Evolutionary conservation across 2,113 vertebrate species (phyloP).

Genomic region (Illadopsis cleaveri): DNA sequence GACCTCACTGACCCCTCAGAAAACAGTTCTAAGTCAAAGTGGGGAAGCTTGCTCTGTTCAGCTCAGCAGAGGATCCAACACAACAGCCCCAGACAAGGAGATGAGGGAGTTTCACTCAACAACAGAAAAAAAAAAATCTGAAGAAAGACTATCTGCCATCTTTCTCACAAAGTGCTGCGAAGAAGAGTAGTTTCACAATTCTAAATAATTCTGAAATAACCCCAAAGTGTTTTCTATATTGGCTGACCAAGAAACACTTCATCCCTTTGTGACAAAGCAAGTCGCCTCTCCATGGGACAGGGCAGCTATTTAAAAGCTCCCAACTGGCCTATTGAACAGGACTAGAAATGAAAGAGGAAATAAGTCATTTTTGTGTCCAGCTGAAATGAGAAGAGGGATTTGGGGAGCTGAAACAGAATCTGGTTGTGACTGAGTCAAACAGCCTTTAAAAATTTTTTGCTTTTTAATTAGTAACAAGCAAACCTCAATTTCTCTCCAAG

Average conservation of each 20-base stretch:
- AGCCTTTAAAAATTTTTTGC: background rate
- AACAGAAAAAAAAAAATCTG: background rate
- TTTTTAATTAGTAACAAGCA: slow-evolving; percentile 10
- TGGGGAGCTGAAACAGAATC: slow-evolving; percentile 3
- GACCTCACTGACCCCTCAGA: background rate
- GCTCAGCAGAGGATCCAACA: background rate
- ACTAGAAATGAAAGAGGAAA: background rate
- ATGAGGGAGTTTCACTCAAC: background rate
- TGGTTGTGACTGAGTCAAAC: background rate
- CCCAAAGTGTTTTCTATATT: background rate
- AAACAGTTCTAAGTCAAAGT: background rate
- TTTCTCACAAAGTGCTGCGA: background rate
- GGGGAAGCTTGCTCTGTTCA: background rate
- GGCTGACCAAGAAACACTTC: background rate
- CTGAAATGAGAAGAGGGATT: slow-evolving; percentile 37
- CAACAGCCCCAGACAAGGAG: background rate
- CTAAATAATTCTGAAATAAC: background rate
- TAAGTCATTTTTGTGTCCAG: background rate
- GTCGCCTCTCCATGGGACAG: background rate
- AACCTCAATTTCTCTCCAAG: background rate
- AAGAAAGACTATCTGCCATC: background rate
- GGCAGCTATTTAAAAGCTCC: slow-evolving; percentile 10
- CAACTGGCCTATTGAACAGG: background rate
- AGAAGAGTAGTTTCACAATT: background rate
- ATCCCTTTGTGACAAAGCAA: background rate